A percentile compares a stretch with the other conserved stretches of the same genome.
Evolutionary conservation across 2,888 invertebrate genomes (phyloP).

Genomic region (Sarcophaga carnaria): DNA sequence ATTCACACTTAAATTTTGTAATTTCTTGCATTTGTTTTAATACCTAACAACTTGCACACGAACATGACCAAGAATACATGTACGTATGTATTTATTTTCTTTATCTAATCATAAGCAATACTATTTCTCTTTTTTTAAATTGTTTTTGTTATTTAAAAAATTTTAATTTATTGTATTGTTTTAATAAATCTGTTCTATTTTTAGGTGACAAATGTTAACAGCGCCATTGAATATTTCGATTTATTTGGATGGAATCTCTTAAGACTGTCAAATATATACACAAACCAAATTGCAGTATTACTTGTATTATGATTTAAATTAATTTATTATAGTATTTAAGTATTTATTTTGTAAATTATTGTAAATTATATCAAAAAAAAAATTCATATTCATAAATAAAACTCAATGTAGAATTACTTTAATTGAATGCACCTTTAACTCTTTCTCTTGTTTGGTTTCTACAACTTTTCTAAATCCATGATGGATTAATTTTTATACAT

Average conservation of each 20-base stretch:
- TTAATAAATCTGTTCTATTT: slow-evolving; percentile 29
- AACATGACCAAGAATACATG: too few relatives aligned
- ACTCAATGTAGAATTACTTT: too few relatives aligned
- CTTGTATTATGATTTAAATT: slow-evolving; percentile 33
- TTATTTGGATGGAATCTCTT: slow-evolving; percentile 58
- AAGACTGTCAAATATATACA: slow-evolving; percentile 30
- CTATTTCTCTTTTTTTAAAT: not conserved
- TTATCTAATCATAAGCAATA: slow-evolving; percentile 13
- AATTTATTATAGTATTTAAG: slow-evolving; percentile 8
- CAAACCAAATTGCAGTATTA: slow-evolving; percentile 35
- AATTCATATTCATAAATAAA: too few relatives aligned
- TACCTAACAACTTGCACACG: too few relatives aligned
- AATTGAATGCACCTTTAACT: too few relatives aligned
- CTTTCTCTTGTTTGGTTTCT: too few relatives aligned
- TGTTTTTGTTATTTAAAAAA: not conserved
- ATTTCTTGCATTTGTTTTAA: too few relatives aligned
- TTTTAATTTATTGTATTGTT: slow-evolving; percentile 18
- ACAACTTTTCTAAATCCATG: too few relatives aligned
- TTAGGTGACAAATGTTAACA: slow-evolving; percentile 53
- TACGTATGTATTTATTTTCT: not conserved
- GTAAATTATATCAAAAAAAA: not conserved
- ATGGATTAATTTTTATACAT: too few relatives aligned
- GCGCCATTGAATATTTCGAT: not conserved
- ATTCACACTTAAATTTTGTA: too few relatives aligned
- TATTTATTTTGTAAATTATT: slow-evolving; percentile 38